These are phyloP conservation scores for Takifugu bimaculatus DNA, from an alignment of 2,113 vertebrate genomes.

Conservation along the genomic window DNA sequence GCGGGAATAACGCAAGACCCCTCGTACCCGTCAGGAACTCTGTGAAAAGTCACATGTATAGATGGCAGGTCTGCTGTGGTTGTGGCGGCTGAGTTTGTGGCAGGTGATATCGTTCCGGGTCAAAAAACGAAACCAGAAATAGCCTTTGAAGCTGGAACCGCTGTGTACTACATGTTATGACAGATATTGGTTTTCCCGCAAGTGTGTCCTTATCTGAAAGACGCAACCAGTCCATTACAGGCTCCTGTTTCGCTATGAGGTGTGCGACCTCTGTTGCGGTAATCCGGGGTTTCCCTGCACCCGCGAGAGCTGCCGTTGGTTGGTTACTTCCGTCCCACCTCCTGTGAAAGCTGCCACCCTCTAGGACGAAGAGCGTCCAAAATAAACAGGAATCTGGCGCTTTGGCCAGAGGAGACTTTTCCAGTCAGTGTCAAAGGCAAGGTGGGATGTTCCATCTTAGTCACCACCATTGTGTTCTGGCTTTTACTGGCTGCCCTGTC, in stretches of 20 bases:
- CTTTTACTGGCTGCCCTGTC: no score
- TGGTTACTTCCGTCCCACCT: not conserved
- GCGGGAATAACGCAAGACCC: no score
- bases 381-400: not conserved
- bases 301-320: constrained; percentile 11
- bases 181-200: not conserved
- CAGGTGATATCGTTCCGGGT: no score
- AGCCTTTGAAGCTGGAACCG: no score
- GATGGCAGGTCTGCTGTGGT: no score
- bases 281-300: constrained; percentile 22
- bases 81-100: no score
- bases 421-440: not conserved
- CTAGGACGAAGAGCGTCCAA: constrained; percentile 6
- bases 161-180: no score
- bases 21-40: no score
- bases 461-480: no score
- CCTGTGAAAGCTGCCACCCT: not conserved
- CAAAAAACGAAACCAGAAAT: no score
- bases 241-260: not conserved
- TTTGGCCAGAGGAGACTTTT: not conserved
- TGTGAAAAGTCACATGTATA: no score
- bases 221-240: not conserved
- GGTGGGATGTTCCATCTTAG: no score
- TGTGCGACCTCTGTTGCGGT: constrained; percentile 18
- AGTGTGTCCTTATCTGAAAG: constrained; percentile 13